Evolutionary conservation across 2,888 invertebrate species (phyloP).

Genomic region (Choristoneura rosaceana): DNA sequence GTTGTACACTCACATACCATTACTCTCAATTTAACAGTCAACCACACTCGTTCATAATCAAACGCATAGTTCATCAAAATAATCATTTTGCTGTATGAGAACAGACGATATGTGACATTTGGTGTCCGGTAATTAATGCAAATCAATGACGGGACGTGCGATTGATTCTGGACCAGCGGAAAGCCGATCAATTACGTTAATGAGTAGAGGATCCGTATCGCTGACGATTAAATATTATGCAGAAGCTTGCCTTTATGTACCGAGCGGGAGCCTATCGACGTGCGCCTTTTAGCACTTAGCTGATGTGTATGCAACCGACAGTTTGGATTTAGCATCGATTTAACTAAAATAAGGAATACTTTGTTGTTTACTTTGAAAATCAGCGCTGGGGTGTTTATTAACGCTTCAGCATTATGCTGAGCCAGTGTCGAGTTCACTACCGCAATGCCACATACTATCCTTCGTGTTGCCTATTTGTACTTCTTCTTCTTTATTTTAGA

Average conservation of each 20-base stretch:
- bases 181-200: slow-evolving; percentile 84
- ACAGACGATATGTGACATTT: slow-evolving; percentile 75
- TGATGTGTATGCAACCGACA: slow-evolving; percentile 16
- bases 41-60: slow-evolving; percentile 50
- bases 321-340: slow-evolving; percentile 8
- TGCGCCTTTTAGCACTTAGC: slow-evolving; percentile 46
- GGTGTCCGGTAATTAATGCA: slow-evolving; percentile 79
- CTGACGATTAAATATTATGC: slow-evolving; percentile 80
- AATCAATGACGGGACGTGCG: slow-evolving; percentile 80
- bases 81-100: slow-evolving; percentile 70
- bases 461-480: too few species aligned
- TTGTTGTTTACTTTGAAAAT: too few species aligned
- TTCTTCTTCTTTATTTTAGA: neutral
- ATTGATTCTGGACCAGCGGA: slow-evolving; percentile 76
- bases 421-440: too few species aligned
- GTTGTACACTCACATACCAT: neutral
- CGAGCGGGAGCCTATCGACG: slow-evolving; percentile 56
- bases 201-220: slow-evolving; percentile 79
- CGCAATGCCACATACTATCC: too few species aligned
- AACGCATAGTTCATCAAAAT: slow-evolving; percentile 71
- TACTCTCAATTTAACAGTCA: neutral
- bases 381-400: too few species aligned
- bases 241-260: slow-evolving; percentile 74
- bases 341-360: neutral
- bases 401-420: too few species aligned